Base-by-base conservation (phyloP, 1,140 invertebrate species). In the Magallana ariakensis region DNA sequence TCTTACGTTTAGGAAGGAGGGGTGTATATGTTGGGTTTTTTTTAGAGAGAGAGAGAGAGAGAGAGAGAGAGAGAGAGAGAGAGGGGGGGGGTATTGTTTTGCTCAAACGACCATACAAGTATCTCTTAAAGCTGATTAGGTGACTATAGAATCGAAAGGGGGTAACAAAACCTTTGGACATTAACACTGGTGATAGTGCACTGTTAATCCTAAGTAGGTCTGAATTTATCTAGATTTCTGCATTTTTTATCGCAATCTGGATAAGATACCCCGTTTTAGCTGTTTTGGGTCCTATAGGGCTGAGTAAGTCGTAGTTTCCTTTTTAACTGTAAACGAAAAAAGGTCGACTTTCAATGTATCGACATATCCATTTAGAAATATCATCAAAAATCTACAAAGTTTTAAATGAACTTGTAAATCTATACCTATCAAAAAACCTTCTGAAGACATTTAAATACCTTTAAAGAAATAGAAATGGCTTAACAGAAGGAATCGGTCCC, bases 381-480 rank as follows among this genome's bases (percentile, higher is more conserved):
- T 46, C 33, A 46, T 46, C 33, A 46, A 46, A 46, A 46, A 46
- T 46, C 0, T 46, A 46, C 33, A 46, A 46, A 46, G 33, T 46
- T 46, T 46, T 5, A 46, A 5, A 46, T 5, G 33, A 46, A 2
- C 33, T 4, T 46, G n/a, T 6, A 19, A 70, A 19, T 26, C 62
- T 70, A 9, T 70, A 19, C 13, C 4, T 13, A 7, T 26, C 8
- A 26, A 22, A 75, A 46, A 13, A 26, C 22, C 19, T 19, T 26
- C 66, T 13, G 22, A 11, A 75, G 66, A 75, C 66, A 75, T 75
- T 75, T 75, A 75, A 75, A 75, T 75, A 22, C 22, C 66, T 22
- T 75, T 22, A 75, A 26, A 75, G 66, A 75, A 75, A 75, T 75
- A 75, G 66, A 75, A 75, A 75, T 75, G 66, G 66, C 66, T 75